A percentile compares a stretch with the other conserved stretches of the same genome.
Conservation (phyloP, 2,113 vertebrate genomes). For the Platycercus adscitus region DNA sequence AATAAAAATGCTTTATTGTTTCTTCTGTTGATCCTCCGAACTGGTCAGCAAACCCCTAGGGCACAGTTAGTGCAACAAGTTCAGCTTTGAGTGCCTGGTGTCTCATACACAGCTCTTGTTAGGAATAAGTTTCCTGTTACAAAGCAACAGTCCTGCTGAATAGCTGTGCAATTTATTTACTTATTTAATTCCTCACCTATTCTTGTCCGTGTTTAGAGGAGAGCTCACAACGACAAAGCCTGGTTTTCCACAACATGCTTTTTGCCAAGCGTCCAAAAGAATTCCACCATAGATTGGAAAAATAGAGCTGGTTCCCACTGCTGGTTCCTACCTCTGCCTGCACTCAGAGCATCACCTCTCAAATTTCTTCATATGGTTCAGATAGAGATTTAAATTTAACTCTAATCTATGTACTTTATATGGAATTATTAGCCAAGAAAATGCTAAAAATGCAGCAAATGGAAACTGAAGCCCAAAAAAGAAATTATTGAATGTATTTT, state of each 20-base stretch:
- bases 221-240: background rate
- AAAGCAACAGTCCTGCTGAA: background rate
- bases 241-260: background rate
- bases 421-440: background rate
- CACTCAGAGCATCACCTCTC: background rate
- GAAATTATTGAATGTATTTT: background rate
- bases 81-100: background rate
- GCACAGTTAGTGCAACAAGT: constrained; percentile 36
- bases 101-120: background rate
- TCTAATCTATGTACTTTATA: background rate
- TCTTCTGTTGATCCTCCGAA: constrained; percentile 63
- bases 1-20: constrained; percentile 71
- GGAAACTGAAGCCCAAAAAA: background rate
- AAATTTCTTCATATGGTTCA: background rate
- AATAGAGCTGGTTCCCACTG: background rate
- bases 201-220: background rate
- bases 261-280: background rate
- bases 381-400: background rate
- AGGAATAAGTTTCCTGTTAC: constrained; percentile 8
- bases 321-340: background rate
- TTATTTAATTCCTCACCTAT: background rate
- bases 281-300: background rate
- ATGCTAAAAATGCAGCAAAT: background rate
- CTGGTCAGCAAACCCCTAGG: constrained; percentile 37
- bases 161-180: background rate